A percentile compares a stretch with the other conserved stretches of the same genome.
phyloP scores from a whole-genome alignment of 1,140 invertebrate species.

The Dysdera silvatica region DNA sequence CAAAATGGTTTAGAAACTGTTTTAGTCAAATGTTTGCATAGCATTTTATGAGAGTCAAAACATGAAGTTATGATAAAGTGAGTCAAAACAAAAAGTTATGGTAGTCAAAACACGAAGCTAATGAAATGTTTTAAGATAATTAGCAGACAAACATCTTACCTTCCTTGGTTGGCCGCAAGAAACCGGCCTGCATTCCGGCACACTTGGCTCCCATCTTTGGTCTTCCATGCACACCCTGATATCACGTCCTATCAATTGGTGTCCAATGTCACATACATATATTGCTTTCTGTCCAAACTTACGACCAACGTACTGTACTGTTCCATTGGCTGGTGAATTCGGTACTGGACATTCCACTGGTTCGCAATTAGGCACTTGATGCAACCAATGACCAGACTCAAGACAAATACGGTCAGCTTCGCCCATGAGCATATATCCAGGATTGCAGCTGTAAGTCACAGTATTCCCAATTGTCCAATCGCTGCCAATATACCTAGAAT shows the following conservation, averaged over 20 bases:
- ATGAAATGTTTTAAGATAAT: background rate
- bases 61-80: too few relatives aligned
- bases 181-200: conserved; percentile 38
- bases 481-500: conserved; percentile 23
- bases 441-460: conserved; percentile 44
- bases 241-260: conserved; percentile 39
- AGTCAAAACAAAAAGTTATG: conserved; percentile 5
- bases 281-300: conserved; percentile 32
- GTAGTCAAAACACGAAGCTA: too few relatives aligned
- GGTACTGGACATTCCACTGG: conserved; percentile 33
- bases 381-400: conserved; percentile 43
- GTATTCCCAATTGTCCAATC: conserved; percentile 35
- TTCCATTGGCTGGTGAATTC: conserved; percentile 16
- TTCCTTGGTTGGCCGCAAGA: conserved; percentile 36
- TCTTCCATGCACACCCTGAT: conserved; percentile 41
- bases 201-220: conserved; percentile 42
- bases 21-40: too few relatives aligned
- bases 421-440: conserved; percentile 43
- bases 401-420: conserved; percentile 39
- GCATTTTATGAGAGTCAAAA: too few relatives aligned
- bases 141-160: conserved; percentile 16
- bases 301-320: conserved; percentile 14
- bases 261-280: conserved; percentile 43
- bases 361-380: conserved; percentile 37
- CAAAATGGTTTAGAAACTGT: too few relatives aligned